Evolutionary conservation across 1,140 invertebrate species (phyloP).

Genomic region (Eulimnadia texana): DNA sequence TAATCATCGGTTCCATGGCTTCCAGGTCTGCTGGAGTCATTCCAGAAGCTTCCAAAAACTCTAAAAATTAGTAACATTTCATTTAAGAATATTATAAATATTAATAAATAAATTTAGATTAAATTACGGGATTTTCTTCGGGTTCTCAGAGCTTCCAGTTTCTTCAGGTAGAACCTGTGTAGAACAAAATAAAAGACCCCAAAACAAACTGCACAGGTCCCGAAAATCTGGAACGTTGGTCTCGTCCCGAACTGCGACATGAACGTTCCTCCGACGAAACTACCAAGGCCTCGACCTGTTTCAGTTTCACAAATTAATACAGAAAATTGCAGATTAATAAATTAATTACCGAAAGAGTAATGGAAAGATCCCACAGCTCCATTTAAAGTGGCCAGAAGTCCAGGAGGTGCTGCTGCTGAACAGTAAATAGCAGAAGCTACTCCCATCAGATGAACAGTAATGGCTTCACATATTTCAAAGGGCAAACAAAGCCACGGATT

Average conservation of each 20-base stretch:
- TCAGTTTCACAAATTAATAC: too few species aligned
- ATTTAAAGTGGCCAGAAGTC: conserved; percentile 63
- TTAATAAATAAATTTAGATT: neutral
- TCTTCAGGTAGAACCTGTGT: conserved; percentile 53
- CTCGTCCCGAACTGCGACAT: conserved; percentile 54
- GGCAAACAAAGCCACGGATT: conserved; percentile 73
- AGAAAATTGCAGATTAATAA: too few species aligned
- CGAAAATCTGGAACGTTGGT: conserved; percentile 59
- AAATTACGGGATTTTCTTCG: conserved; percentile 6
- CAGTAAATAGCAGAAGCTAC: conserved; percentile 74
- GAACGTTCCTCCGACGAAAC: conserved; percentile 57
- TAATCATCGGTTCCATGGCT: neutral
- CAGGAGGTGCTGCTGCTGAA: conserved; percentile 59
- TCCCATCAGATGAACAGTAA: conserved; percentile 77
- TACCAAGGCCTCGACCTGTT: conserved; percentile 56
- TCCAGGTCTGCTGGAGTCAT: neutral
- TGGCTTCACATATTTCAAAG: conserved; percentile 67
- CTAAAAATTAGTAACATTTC: neutral
- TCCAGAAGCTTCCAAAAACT: neutral
- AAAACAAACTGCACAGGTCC: conserved; percentile 45
- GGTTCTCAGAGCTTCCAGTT: conserved; percentile 22
- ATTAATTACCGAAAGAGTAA: conserved; percentile 57
- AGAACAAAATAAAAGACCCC: conserved; percentile 50
- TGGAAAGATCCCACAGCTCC: conserved; percentile 67
- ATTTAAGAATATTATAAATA: neutral